Base-by-base conservation (phyloP, 1,140 invertebrate genomes). In the Dendroctonus ponderosae region DNA sequence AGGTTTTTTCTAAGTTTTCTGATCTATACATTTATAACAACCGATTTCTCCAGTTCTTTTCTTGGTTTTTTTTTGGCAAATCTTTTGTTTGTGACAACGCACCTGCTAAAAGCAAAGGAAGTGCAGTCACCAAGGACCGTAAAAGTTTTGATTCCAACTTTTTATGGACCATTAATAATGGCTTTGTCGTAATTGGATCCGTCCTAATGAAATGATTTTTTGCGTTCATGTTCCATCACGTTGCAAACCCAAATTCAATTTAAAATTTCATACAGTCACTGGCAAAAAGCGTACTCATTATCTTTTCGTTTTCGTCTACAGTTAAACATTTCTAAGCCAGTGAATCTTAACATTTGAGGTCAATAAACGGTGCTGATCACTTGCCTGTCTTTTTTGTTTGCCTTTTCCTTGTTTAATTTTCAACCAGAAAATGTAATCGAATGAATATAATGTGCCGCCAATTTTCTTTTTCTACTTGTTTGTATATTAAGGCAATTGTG, bases 181-280 rank as follows among this genome's bases (percentile, higher is more conserved):
- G 50, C 7, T n/a, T 52, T 46, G 43, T 2, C 37, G 14, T 39
- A 56, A 56, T 56, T 56, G 41, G 53, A 58, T 44, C 42, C 15
- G 26, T 14, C 41, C 42, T 58, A 58, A 58, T 58, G 56, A 58
- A 46, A 58, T 43, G 8, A 26, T 44, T 58, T 56, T 58, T 58
- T 58, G 56, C 56, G 7, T 9, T 42, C 37, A 14, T 39, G 46
- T 63, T 52, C 54, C 41, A 48, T 63, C 26, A 53, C 50, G 38
- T 51, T 53, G 12, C 12, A 37, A 54, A 14, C 37, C 41, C 58
- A 65, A 65, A 65, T 65, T 49, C 43, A 65, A 65, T 63, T 63
- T 63, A 46, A 60, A 60, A 60, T 60, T 60, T 60, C 58, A 60
- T 50, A 50, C 44, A 26, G 46, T 49, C 58, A 60, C 44, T n/a